These are phyloP conservation scores for Burhinus bistriatus DNA, from an alignment of 2,113 vertebrate genomes.

Conservation along the genomic window DNA sequence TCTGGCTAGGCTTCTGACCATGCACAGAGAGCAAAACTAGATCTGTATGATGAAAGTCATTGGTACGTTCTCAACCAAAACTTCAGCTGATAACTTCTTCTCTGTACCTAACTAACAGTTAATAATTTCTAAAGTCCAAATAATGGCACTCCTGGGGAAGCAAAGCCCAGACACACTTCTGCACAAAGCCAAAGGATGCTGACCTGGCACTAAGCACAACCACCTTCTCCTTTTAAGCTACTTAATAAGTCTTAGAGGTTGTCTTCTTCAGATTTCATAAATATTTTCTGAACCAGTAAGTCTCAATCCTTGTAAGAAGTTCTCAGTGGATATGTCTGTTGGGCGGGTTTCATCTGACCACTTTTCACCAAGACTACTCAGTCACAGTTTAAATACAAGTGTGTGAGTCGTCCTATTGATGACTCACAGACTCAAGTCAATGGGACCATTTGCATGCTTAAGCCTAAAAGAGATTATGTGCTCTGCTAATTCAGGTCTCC, in stretches of 20 bases:
- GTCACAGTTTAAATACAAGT: not conserved
- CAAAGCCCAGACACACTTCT: not conserved
- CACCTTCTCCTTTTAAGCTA: not conserved
- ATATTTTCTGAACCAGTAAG: not conserved
- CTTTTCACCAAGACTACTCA: not conserved
- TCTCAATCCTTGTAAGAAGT: not conserved
- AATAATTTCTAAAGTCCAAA: not conserved
- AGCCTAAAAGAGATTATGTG: not conserved
- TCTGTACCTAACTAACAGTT: not conserved
- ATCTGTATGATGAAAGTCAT: not conserved
- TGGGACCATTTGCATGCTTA: not conserved
- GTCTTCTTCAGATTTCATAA: not conserved
- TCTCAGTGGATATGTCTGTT: not conserved
- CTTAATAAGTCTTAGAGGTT: not conserved
- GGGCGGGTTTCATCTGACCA: not conserved
- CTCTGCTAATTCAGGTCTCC: not conserved
- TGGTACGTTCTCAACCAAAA: not conserved
- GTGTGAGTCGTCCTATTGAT: not conserved
- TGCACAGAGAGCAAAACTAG: not conserved
- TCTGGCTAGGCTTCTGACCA: not conserved
- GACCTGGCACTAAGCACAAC: not conserved
- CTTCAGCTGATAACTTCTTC: not conserved
- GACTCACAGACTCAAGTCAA: not conserved
- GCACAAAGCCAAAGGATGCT: not conserved
- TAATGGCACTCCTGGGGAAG: not conserved